phyloP scores from a whole-genome alignment of 2,888 invertebrate genomes.

The Deilephila porcellus region DNA sequence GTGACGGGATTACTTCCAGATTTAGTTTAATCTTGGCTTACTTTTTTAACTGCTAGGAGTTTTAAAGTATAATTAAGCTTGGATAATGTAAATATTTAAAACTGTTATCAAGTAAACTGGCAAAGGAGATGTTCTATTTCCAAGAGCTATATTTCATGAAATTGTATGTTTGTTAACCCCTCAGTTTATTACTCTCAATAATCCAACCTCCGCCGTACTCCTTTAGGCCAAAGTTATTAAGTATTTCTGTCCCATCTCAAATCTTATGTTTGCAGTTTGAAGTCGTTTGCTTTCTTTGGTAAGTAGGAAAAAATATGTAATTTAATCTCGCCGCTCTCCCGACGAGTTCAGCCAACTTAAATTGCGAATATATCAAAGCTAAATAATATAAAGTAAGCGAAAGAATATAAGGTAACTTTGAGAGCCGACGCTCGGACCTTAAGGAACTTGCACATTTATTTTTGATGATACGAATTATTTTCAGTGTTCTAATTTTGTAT shows the following conservation, averaged over 20 bases:
- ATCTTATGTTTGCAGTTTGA: slow-evolving; percentile 63
- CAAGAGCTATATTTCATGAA: background rate
- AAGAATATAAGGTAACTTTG: slow-evolving; percentile 75
- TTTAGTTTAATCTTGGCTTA: too few species aligned
- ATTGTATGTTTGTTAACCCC: background rate
- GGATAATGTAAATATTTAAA: too few species aligned
- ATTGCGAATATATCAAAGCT: slow-evolving; percentile 83
- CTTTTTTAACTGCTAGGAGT: too few species aligned
- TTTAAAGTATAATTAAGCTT: too few species aligned
- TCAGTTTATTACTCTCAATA: background rate
- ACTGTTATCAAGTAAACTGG: too few species aligned
- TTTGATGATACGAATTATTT: slow-evolving; percentile 13
- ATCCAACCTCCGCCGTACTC: background rate
- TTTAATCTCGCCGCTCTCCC: slow-evolving; percentile 72
- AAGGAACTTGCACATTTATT: slow-evolving; percentile 46
- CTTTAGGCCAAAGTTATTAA: background rate
- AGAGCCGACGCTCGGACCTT: slow-evolving; percentile 54
- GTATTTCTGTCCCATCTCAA: slow-evolving; percentile 38
- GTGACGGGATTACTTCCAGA: too few species aligned
- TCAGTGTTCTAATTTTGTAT: background rate
- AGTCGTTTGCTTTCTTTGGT: slow-evolving; percentile 62
- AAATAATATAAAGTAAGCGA: slow-evolving; percentile 79
- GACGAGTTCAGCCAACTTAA: slow-evolving; percentile 80
- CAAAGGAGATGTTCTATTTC: too few species aligned
- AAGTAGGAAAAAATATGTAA: slow-evolving; percentile 71